Evolutionary conservation across 1,140 invertebrate species (phyloP).

Genomic region (Luehdorfia chinensis): DNA sequence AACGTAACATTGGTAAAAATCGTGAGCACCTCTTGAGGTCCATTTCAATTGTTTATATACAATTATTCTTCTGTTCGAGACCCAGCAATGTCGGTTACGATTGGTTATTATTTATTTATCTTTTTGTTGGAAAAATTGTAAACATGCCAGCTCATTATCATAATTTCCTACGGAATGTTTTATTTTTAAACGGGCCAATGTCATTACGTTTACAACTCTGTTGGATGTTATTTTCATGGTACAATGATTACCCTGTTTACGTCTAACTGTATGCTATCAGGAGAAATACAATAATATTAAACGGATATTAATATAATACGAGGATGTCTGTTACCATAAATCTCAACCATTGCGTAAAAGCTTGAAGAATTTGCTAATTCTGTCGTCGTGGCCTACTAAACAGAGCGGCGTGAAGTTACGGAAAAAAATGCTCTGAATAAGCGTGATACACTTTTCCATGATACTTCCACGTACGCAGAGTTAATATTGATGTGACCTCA

Average conservation of each 20-base stretch:
- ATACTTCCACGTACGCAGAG: too few species aligned
- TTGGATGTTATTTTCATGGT: background rate
- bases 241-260: slow-evolving; percentile 2
- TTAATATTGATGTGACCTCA: too few species aligned
- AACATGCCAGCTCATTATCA: slow-evolving; percentile 34
- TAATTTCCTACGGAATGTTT: slow-evolving; percentile 22
- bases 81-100: too few species aligned
- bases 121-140: slow-evolving; percentile 24
- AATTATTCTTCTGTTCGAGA: too few species aligned
- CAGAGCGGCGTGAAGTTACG: background rate
- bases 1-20: too few species aligned
- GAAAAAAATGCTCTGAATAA: background rate
- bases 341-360: slow-evolving; percentile 1
- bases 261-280: background rate
- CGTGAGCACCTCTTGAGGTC: too few species aligned
- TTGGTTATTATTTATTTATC: slow-evolving; percentile 15
- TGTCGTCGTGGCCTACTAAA: background rate
- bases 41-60: too few species aligned
- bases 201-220: slow-evolving; percentile 10
- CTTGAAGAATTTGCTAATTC: slow-evolving; percentile 15
- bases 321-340: background rate
- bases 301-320: too few species aligned
- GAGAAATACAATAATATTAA: too few species aligned
- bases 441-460: background rate
- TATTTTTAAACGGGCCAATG: slow-evolving; percentile 10